These are phyloP conservation scores for Drosophila kokeensis DNA, from an alignment of 2,888 invertebrate species.

Conservation along the genomic window DNA sequence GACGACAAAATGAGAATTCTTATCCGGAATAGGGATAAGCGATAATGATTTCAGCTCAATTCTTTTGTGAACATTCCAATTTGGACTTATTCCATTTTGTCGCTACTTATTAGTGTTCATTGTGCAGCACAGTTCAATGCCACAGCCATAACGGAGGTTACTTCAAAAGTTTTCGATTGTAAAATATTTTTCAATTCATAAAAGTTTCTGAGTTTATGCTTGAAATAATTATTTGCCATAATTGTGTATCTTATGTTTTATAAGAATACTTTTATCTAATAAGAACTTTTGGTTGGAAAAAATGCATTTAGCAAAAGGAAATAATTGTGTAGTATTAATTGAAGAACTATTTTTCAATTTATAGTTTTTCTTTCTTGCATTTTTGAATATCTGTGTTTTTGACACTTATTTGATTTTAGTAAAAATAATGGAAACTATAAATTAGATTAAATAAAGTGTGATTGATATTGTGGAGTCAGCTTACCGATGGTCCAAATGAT, in stretches of 20 bases:
- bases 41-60: slow-evolving; percentile 13
- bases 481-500: slow-evolving; percentile 94
- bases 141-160: not conserved
- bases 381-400: too few species aligned
- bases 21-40: slow-evolving; percentile 9
- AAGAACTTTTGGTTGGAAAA: too few species aligned
- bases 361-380: not conserved
- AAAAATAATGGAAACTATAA: not conserved
- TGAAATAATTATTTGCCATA: not conserved
- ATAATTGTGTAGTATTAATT: not conserved
- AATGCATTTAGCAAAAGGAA: too few species aligned
- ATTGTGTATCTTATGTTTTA: not conserved
- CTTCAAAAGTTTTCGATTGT: not conserved
- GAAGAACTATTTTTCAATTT: not conserved
- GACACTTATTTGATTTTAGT: not conserved
- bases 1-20: slow-evolving; percentile 14
- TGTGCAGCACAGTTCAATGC: not conserved
- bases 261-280: not conserved
- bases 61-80: slow-evolving; percentile 20
- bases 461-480: slow-evolving; percentile 17
- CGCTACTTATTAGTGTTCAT: slow-evolving; percentile 1
- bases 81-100: slow-evolving; percentile 2
- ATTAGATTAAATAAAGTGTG: not conserved
- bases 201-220: not conserved
- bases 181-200: not conserved